Evolutionary conservation across 2,113 vertebrate genomes (phyloP).

Genomic region (Lepidothrix coronata): DNA sequence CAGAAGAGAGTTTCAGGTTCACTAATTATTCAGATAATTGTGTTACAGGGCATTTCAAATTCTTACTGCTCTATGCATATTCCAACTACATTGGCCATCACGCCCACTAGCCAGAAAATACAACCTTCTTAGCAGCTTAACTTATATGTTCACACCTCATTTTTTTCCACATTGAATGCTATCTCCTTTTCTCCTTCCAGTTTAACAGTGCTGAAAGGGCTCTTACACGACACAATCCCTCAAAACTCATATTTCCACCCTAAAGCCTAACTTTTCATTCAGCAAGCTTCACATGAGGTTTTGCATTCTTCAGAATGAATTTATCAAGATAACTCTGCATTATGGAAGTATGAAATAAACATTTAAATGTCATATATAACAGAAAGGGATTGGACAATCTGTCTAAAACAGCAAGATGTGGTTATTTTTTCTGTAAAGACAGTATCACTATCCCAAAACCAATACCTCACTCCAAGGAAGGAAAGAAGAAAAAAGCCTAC

Average conservation of each 20-base stretch:
- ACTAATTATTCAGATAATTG: neutral
- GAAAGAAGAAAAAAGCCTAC: neutral
- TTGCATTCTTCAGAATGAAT: neutral
- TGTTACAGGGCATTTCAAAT: neutral
- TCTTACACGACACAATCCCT: neutral
- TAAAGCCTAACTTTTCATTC: neutral
- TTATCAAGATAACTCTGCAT: neutral
- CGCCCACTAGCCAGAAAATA: neutral
- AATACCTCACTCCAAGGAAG: neutral
- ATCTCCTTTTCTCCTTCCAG: neutral
- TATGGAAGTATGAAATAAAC: neutral
- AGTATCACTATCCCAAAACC: neutral
- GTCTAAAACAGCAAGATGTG: neutral
- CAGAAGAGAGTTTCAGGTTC: neutral
- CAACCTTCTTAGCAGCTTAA: neutral
- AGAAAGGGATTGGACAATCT: neutral
- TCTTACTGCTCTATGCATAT: neutral
- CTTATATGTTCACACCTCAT: neutral
- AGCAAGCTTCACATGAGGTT: neutral
- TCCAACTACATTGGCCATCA: neutral
- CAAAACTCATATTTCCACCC: neutral
- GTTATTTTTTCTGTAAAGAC: neutral
- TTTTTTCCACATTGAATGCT: neutral
- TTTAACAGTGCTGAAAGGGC: neutral
- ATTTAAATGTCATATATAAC: neutral